These are phyloP conservation scores for Peromyscus eremicus DNA, from an alignment of 2,797 vertebrate species.

Conservation along the genomic window DNA sequence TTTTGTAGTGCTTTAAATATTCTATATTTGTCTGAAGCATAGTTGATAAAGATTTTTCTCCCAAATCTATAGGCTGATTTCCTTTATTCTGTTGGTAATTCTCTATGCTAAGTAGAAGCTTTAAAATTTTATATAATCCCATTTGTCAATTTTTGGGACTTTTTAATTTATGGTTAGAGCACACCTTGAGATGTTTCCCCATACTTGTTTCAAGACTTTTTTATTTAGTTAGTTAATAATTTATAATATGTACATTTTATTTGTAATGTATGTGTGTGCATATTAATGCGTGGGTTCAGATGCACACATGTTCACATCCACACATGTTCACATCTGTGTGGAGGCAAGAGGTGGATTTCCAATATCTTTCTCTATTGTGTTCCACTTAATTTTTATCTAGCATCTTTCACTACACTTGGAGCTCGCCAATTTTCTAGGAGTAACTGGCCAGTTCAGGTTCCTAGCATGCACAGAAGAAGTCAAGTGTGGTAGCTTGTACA, in stretches of 20 bases:
- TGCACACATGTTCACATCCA: neutral
- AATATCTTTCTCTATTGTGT: neutral
- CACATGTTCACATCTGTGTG: neutral
- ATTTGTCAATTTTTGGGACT: neutral
- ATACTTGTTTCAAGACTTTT: neutral
- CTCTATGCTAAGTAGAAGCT: no score
- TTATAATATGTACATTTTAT: neutral
- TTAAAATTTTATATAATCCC: no score
- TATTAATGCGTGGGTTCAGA: neutral
- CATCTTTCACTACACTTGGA: neutral
- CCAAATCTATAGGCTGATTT: neutral
- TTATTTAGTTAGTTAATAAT: neutral
- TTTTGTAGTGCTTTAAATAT: neutral
- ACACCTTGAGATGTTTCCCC: neutral
- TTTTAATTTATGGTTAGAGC: neutral
- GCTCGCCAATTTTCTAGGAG: neutral
- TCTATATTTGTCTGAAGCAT: neutral
- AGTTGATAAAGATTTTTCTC: neutral
- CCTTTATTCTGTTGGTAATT: neutral
- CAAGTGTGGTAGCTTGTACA: neutral
- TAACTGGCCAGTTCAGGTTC: neutral
- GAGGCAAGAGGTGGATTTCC: neutral
- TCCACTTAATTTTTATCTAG: neutral
- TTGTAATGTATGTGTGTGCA: neutral
- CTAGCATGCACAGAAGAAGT: neutral